Percentiles rank a stretch among this genome's conserved stretches.
Evolutionary conservation across 2,797 vertebrate genomes (phyloP).

Genomic region (Chelon labrosus): DNA sequence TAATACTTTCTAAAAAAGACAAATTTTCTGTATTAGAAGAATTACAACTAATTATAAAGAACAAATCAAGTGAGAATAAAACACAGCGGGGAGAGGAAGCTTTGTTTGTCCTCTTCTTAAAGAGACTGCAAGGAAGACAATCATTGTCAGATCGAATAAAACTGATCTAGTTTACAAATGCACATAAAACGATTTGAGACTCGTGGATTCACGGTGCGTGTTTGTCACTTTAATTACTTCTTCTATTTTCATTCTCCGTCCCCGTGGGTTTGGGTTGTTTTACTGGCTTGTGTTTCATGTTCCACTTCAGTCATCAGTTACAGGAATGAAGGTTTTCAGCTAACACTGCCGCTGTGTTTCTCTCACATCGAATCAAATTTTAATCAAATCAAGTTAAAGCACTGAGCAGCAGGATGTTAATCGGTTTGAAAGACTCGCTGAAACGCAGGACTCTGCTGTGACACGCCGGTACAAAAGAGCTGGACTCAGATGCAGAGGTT

Average conservation of each 20-base stretch:
- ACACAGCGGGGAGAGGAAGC: neutral
- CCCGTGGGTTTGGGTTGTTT: neutral
- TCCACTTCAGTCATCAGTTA: constrained; percentile 4
- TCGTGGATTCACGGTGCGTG: constrained; percentile 2
- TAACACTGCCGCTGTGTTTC: neutral
- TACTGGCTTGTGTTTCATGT: constrained; percentile 23
- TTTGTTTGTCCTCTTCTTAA: too few species aligned
- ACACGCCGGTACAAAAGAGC: too few species aligned
- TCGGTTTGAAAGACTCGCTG: neutral
- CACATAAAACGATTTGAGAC: constrained; percentile 10
- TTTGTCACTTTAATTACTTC: constrained; percentile 11
- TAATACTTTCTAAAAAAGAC: neutral
- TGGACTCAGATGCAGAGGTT: too few species aligned
- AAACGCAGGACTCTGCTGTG: too few species aligned
- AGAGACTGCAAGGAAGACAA: constrained; percentile 11
- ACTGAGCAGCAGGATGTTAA: constrained; percentile 7
- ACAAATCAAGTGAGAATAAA: constrained; percentile 21
- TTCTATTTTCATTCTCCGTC: constrained; percentile 9
- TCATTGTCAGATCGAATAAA: constrained; percentile 22
- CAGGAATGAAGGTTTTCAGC: constrained; percentile 35
- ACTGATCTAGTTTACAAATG: constrained; percentile 23
- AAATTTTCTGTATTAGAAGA: neutral
- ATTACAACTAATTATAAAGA: neutral
- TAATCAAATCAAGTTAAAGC: constrained; percentile 25
- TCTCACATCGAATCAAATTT: constrained; percentile 31